Evolutionary conservation across 1,140 invertebrate genomes (phyloP), one percentile per base, ranked within the genome.

Genomic region (Diachasmimorpha longicaudata): DNA sequence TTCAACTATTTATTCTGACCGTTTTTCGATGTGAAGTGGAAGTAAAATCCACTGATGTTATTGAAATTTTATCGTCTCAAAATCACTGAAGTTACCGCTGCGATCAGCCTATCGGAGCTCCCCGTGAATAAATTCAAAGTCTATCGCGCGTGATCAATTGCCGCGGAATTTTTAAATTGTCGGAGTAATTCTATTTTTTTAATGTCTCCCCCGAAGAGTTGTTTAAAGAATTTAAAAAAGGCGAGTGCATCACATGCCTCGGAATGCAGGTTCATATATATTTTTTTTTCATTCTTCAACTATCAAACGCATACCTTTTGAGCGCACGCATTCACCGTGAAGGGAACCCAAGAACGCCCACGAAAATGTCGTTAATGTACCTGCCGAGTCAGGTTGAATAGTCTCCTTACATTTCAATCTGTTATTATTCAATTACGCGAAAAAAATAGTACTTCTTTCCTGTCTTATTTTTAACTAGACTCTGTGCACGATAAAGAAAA

Each of bases 401-500:
- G 63, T 67, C 21, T 13, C 13, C 63, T 19, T 69, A 42, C 67
- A 37, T 42, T 39, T 36, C 10, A 69, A 19, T 52, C 42, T 48
- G 42, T 70, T 39, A 70, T 70, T 70, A 70, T 70, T 70, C 69
- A 70, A 70, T 70, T 23, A 70, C 48, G 21, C 21, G 11, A 11
- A 44, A 23, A 70, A 70, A 52, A 48, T 19, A 70, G 42, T 70
- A 25, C n/a, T 70, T 70, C 11, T 23, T 42, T 6, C 5, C n/a
- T 16, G 11, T 52, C n/a, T 52, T 16, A n/a, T 13, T 52, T 52
- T 52, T 16, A 6, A 6, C n/a, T 52, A 52, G 9, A 42, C 39
- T 42, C 39, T 42, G 39, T 4, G 39, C 14, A 52, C 14, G 48
- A 52, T 52, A 52, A 52, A n/a, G n/a, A n/a, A n/a, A n/a, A 52